Evolutionary conservation across 2,797 vertebrate genomes (phyloP), one percentile per base, ranked within the genome.

Genomic region (Spondyliosoma cantharus): DNA sequence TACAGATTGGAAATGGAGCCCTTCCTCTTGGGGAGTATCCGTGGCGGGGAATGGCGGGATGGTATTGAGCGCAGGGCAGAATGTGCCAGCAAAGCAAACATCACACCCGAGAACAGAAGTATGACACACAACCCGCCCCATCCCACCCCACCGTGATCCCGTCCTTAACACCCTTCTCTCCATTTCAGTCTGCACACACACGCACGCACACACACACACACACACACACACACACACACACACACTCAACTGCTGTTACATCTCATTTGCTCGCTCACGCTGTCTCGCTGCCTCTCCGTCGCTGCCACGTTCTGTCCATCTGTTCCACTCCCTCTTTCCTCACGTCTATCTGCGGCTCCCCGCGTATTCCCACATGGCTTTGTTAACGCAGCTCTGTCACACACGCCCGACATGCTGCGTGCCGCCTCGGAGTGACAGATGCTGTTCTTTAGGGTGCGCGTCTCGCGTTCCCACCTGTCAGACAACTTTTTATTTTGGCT

Each of bases 351-450:
- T 49, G 56, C 68, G 58, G 81, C 79, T 87, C 81, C 75, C 80
- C 9, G 79, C 59, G 32, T 86, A 90, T 93, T 93, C 93, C 90
- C 92, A 84, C 82, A 80, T 89, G 92, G 84, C 89, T 93, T 92
- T 90, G 91, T 91, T 93, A 94, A 90, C 81, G 76, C 86, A 57
- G 81, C 83, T 66, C 88, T 66, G 84, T 83, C 89, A 84, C 89
- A 83, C 88, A 67, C 86, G 43, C 73, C 68, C 69, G 59, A 77
- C 85, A 78, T 52, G 78, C 80, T 42, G 85, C 52, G 22, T 13
- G 80, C 76, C 8, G 50, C 86, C 81, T 85, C 50, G 4, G 80
- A 88, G 67, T 87, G 91, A 89, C 91, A 93, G 93, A 92, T 93
- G 92, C 90, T 88, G 60, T 77, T 88, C 82, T 88, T 85, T 65